These are phyloP conservation scores for Cetoscarus ocellatus DNA, from an alignment of 2,797 vertebrate genomes.

Conservation along the genomic window DNA sequence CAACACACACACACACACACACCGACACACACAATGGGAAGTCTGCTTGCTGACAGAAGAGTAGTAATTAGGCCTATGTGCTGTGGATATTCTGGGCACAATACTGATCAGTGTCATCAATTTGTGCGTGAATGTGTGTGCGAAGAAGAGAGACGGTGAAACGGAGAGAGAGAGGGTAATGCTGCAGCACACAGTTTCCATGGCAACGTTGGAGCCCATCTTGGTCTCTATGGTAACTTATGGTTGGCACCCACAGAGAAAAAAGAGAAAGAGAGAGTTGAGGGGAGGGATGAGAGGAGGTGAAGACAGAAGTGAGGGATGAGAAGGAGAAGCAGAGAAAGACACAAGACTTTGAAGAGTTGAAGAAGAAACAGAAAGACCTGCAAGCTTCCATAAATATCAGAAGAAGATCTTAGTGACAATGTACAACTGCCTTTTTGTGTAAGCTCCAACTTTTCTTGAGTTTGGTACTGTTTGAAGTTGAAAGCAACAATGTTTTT, in stretches of 20 bases:
- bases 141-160: background rate
- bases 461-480: no score
- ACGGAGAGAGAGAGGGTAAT: slow-evolving; percentile 31
- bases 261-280: slow-evolving; percentile 32
- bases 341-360: slow-evolving; percentile 1
- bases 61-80: slow-evolving; percentile 65
- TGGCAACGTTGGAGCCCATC: slow-evolving; percentile 82
- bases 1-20: slow-evolving; percentile 7
- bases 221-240: slow-evolving; percentile 86
- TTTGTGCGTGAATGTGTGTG: slow-evolving; percentile 35
- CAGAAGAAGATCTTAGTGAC: background rate
- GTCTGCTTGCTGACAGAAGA: slow-evolving; percentile 54
- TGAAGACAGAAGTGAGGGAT: slow-evolving; percentile 46
- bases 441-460: background rate
- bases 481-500: no score
- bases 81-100: slow-evolving; percentile 70
- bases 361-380: slow-evolving; percentile 4
- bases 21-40: slow-evolving; percentile 45
- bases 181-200: slow-evolving; percentile 85
- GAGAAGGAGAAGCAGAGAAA: slow-evolving; percentile 25
- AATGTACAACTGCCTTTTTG: slow-evolving; percentile 1
- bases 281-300: slow-evolving; percentile 39
- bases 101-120: slow-evolving; percentile 68
- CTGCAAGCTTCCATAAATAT: slow-evolving; percentile 16
- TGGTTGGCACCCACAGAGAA: slow-evolving; percentile 73